Percentiles rank a stretch among this genome's conserved stretches.
Conservation (phyloP, 2,113 vertebrate genomes). For the Apaloderma vittatum region DNA sequence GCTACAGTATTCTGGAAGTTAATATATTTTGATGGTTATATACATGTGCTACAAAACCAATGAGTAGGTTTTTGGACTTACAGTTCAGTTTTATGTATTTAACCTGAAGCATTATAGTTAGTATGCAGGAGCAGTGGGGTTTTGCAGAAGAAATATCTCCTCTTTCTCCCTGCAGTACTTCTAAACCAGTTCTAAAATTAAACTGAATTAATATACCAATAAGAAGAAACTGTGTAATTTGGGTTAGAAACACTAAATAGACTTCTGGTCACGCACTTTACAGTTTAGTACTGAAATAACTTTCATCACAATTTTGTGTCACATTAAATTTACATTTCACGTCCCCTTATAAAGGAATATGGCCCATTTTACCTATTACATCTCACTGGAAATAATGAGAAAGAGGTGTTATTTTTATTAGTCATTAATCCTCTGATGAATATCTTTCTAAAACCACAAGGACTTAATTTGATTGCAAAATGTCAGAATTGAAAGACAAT, state of each 20-base stretch:
- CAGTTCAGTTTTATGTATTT: not conserved
- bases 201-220: conserved; percentile 20
- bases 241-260: conserved; percentile 16
- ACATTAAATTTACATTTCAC: not conserved
- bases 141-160: not conserved
- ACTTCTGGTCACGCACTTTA: not conserved
- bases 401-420: rapidly evolving
- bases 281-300: not conserved
- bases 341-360: not conserved
- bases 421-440: not conserved
- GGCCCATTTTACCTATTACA: not conserved
- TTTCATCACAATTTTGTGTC: not conserved
- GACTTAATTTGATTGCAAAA: not conserved
- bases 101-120: not conserved
- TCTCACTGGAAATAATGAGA: not conserved
- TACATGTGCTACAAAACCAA: rapidly evolving
- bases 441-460: not conserved
- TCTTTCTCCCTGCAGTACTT: conserved; percentile 17
- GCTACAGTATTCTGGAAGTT: not conserved
- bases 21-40: not conserved
- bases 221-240: not conserved
- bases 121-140: not conserved
- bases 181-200: conserved; percentile 23
- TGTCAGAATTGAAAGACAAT: not conserved
- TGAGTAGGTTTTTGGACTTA: not conserved